Conservation (phyloP, 1,140 invertebrate species). For the Drosophila ambigua region DNA sequence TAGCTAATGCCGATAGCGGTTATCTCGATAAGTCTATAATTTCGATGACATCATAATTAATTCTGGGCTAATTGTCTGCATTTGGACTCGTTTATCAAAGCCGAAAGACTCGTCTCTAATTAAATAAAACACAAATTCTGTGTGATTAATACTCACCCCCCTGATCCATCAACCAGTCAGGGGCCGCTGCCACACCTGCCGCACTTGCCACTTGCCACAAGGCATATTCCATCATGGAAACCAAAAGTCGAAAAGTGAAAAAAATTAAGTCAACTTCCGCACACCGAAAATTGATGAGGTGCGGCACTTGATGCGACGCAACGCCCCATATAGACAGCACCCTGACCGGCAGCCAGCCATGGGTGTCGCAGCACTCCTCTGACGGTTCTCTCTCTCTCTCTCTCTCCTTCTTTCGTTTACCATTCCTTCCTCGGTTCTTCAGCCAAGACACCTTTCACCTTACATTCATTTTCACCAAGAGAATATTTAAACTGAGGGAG, state of each 20-base stretch:
- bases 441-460: constrained; percentile 60
- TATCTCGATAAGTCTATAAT: too few relatives aligned
- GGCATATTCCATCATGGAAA: constrained; percentile 59
- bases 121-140: too few relatives aligned
- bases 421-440: too few relatives aligned
- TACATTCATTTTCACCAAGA: constrained; percentile 26
- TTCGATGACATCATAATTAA: too few relatives aligned
- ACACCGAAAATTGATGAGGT: constrained; percentile 63
- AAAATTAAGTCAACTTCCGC: constrained; percentile 45
- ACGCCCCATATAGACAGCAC: constrained; percentile 8
- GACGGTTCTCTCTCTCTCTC: constrained; percentile 8
- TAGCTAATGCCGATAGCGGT: too few relatives aligned
- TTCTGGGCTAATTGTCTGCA: too few relatives aligned
- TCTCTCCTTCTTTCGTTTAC: background rate
- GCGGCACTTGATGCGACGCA: constrained; percentile 52
- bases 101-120: too few relatives aligned
- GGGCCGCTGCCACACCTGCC: background rate
- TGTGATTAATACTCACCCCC: too few relatives aligned
- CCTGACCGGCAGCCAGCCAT: background rate
- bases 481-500: background rate
- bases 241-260: constrained; percentile 31
- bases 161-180: too few relatives aligned
- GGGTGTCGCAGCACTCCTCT: too few relatives aligned
- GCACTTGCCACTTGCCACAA: background rate
- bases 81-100: too few relatives aligned